Evolutionary conservation across 1,140 invertebrate species (phyloP).

Genomic region (Eriosoma lanigerum): DNA sequence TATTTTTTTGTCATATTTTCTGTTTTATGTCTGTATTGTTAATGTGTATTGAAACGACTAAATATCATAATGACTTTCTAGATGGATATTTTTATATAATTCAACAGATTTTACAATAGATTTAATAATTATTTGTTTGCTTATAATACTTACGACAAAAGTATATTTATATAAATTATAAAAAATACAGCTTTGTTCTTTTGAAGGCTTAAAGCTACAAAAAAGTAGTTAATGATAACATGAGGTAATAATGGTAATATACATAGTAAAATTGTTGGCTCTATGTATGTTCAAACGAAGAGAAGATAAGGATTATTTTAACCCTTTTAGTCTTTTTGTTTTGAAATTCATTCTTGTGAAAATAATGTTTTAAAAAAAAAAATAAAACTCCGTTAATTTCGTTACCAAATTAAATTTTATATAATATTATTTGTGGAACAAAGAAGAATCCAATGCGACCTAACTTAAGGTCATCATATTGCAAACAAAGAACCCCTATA

Average conservation of each 20-base stretch:
- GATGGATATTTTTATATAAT: too few species aligned
- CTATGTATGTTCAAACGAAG: constrained; percentile 31
- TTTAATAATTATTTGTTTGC: neutral
- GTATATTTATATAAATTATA: neutral
- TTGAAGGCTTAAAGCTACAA: neutral
- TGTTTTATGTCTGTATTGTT: too few species aligned
- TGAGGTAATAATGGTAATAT: neutral
- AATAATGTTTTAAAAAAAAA: constrained; percentile 23
- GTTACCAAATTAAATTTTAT: constrained; percentile 35
- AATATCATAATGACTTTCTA: too few species aligned
- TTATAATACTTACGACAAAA: neutral
- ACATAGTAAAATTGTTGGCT: neutral
- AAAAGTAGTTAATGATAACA: constrained; percentile 19
- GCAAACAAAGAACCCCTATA: constrained; percentile 24
- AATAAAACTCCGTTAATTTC: constrained; percentile 31
- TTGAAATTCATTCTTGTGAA: constrained; percentile 23
- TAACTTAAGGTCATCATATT: constrained; percentile 21
- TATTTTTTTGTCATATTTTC: too few species aligned
- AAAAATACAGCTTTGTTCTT: neutral
- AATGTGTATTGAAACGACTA: too few species aligned
- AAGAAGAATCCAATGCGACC: constrained; percentile 24
- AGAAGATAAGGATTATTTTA: constrained; percentile 42
- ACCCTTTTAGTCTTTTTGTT: constrained; percentile 24
- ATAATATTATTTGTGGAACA: constrained; percentile 1
- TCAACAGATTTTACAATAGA: neutral